Evolutionary conservation across 2,113 vertebrate genomes (phyloP), one percentile per base, ranked within the genome.

Genomic region (Eublepharis macularius): DNA sequence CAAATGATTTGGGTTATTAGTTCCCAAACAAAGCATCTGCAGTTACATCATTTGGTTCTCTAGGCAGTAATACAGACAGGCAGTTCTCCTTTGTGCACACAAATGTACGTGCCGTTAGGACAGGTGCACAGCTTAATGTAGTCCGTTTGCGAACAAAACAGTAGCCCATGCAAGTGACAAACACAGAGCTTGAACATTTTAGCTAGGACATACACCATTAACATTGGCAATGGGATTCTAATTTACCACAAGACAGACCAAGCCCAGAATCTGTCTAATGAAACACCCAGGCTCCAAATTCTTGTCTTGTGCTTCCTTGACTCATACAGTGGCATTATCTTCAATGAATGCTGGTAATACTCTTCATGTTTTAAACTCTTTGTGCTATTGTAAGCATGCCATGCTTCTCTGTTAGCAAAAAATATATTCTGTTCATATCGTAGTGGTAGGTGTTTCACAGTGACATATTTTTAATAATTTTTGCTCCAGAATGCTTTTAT

Each of bases 271-370:
- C 8, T 32, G 9, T 65, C 78, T 51, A 47, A 4, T 78, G 45
- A 21, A 43, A 78, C n/a, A 91, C 43, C 49, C 51, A 65, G 24
- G 8, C 41, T 87, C 81, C 70, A 1, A 45, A 68, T 41, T 79
- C 54, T 68, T 73, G 45, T 88, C 4, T 66, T 79, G 11, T 1
- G 45, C 45, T 47, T 47, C 45, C 45, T 47, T 47, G 1, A 6
- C 21, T 26, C 16, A 12, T 92, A 49, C 82, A 75, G 69, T 73
- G 1, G 43, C 41, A 11, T n/a, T 86, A 83, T 21, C 84, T 87
- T 87, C 76, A 4, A 2, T 49, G 26, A 80, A 86, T 82, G 4
- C 80, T 36, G 41, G 4, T 32, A 85, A 10, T 76, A 89, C 68
- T 45, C 88, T 74, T 57, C 86, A n/a, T 63, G 70, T 68, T 81